phyloP scores from a whole-genome alignment of 2,797 vertebrate species.

The Silurus lanzhouensis region DNA sequence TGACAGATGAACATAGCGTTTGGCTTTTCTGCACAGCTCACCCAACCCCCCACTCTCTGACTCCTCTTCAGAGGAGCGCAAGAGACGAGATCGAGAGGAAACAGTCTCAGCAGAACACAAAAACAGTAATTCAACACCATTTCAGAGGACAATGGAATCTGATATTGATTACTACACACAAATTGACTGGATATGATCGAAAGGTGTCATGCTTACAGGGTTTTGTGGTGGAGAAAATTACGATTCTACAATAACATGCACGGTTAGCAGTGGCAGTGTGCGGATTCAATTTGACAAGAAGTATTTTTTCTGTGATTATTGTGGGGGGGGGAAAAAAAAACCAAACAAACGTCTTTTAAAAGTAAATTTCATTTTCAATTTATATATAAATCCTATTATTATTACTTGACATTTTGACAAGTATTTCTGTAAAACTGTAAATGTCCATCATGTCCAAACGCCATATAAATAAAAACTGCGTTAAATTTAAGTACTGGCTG shows the following conservation, averaged over 20 bases:
- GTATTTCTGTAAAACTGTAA: no score
- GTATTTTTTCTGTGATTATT: no score
- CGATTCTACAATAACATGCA: neutral
- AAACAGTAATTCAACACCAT: slow-evolving; percentile 3
- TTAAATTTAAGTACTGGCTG: neutral
- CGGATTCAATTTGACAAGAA: neutral
- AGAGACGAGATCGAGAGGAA: slow-evolving; percentile 2
- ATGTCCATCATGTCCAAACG: no score
- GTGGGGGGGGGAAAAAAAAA: no score
- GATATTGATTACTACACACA: neutral
- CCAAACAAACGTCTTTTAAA: neutral
- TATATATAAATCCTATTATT: neutral
- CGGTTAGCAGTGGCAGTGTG: neutral
- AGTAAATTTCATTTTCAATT: neutral
- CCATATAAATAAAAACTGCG: no score
- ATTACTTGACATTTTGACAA: neutral
- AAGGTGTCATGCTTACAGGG: neutral
- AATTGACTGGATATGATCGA: neutral
- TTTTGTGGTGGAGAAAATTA: neutral
- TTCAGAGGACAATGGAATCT: slow-evolving; percentile 6
- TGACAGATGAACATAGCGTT: slow-evolving; percentile 17
- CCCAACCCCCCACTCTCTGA: slow-evolving; percentile 19
- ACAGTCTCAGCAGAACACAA: slow-evolving; percentile 5
- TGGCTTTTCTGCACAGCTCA: slow-evolving; percentile 13
- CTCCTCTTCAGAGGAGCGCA: slow-evolving; percentile 15